Evolutionary conservation across 2,113 vertebrate species (phyloP).

Genomic region (Malurus elegans): DNA sequence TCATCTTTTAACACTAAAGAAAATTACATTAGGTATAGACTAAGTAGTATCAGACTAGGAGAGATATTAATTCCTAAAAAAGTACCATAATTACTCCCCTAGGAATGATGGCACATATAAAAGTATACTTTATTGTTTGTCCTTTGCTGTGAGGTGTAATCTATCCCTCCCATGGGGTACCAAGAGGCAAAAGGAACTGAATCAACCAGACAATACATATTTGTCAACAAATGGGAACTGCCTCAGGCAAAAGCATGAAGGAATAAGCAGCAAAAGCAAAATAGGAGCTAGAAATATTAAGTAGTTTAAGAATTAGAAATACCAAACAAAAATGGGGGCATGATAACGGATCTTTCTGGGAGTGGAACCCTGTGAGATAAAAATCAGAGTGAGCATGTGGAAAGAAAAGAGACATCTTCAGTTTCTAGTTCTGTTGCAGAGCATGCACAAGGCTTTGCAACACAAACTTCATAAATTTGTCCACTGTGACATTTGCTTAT

Average conservation of each 20-base stretch:
- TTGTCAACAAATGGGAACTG: background rate
- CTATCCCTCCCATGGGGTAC: background rate
- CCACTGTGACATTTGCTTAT: background rate
- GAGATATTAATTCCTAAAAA: background rate
- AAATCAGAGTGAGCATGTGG: background rate
- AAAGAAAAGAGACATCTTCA: background rate
- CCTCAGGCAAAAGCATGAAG: background rate
- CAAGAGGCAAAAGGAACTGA: background rate
- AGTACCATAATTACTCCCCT: background rate
- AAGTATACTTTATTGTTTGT: background rate
- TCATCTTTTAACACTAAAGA: background rate
- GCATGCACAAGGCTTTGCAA: background rate
- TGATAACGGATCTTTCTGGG: background rate
- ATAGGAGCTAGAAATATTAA: background rate
- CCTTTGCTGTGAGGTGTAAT: background rate
- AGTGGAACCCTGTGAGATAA: background rate
- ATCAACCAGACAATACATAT: background rate
- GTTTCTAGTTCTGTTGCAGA: background rate
- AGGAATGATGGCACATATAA: background rate
- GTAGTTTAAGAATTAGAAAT: background rate
- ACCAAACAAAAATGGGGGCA: background rate
- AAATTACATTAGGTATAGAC: background rate
- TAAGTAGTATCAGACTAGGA: background rate
- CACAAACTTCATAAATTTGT: background rate
- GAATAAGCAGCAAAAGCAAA: background rate